Base-by-base conservation (phyloP, 2,797 vertebrate species). In the Phrynocephalus guinanensis region DNA sequence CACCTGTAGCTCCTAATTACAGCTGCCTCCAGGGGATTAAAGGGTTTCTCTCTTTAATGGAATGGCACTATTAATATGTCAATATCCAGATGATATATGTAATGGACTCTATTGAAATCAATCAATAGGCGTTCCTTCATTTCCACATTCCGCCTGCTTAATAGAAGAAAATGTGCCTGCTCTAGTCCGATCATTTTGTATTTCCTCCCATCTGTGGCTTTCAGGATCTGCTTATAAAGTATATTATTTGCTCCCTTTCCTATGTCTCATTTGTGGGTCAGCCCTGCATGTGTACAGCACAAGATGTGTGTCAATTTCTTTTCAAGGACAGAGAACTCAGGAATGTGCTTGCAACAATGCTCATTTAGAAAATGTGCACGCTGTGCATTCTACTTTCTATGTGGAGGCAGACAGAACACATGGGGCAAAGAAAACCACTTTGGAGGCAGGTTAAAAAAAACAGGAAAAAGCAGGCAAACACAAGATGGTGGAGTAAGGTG, bases 71-170 rank as follows among this genome's bases (percentile, higher is more conserved):
- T 90, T 91, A 83, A 80, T 94, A 90, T 89, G 91, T 91, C 92
- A 94, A 83, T 87, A 88, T 67, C 82, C 79, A 83, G 86, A 84
- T 0, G n/a, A 90, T 87, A 87, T 83, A 88, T 85, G 83, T 91
- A 95, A 95, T 90, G 91, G 89, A 88, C 89, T 84, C 88, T 86
- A 88, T 83, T 93, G 91, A 94, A 93, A 93, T 86, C 90, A 94
- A 85, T 94, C 94, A 89, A 93, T 92, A 91, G 0, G 1, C 56
- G 66, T 92, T 91, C 83, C 87, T 92, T 95, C 91, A 92, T 93
- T 95, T 95, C 82, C 82, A 86, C 87, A 85, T 0, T 0, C 88
- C 86, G 0, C 8, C 86, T 89, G 82, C 90, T 88, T 93, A 95
- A 93, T 92, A 91, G 91, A 94, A 89, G 91, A 93, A 95, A 93